Evolutionary conservation across 2,113 vertebrate species (phyloP), one percentile per base, ranked within the genome.

Genomic region (Eublepharis macularius): DNA sequence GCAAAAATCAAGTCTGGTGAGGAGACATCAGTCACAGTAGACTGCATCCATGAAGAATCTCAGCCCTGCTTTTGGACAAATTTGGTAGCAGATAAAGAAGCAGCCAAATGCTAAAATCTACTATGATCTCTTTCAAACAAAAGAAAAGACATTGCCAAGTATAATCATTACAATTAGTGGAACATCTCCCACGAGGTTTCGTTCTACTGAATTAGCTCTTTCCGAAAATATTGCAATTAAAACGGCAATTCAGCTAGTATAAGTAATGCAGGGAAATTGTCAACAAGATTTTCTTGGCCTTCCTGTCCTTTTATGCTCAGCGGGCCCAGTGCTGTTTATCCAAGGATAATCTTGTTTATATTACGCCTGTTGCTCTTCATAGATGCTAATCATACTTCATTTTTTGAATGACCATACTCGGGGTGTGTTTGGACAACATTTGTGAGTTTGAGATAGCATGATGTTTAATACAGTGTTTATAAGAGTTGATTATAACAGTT

Each of bases 381-480:
- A 92, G 92, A 95, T 94, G 91, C 87, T 88, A 94, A 95, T 95
- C 91, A 94, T 96, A 91, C 90, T 95, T 94, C 93, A 86, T 94
- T 91, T 84, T 93, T 94, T 91, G 60, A 63, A 90, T 94, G 93
- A 94, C 88, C 92, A 94, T 92, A 94, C 90, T 72, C 85, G 85
- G 60, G 68, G 82, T 91, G 72, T 90, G 94, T 95, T 93, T 92
- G 90, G 85, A 90, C 66, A 89, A 84, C 91, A 91, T 94, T 94
- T 94, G 92, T 94, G 14, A 14, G 84, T 90, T 93, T 90, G 80
- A 32, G 93, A 92, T 94, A 94, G 73, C 91, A 85, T 82, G 76
- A 94, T 92, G 91, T 91, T 95, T 94, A 95, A 95, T 93, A 91
- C 95, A 94, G 83, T 93, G 90, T 94, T 95, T 95, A 93, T 89